These are phyloP conservation scores for Dinomys branickii DNA, from an alignment of 2,113 vertebrate genomes.

Conservation along the genomic window DNA sequence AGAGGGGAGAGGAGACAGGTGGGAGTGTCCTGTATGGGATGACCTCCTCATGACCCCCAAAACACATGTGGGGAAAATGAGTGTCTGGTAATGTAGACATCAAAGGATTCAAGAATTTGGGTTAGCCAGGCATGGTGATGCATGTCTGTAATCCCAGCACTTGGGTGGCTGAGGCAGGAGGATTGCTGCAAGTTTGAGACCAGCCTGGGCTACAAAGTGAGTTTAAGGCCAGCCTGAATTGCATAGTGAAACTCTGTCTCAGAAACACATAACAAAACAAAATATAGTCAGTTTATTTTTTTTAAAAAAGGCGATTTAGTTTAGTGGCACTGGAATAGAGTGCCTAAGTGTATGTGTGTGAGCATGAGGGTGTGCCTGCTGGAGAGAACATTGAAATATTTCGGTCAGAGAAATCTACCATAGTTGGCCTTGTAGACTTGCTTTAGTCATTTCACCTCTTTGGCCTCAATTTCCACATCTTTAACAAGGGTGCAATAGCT, in stretches of 20 bases:
- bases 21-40: not conserved
- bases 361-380: not conserved
- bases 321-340: slow-evolving; percentile 10
- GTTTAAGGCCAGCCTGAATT: no score
- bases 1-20: not conserved
- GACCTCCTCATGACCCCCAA: not conserved
- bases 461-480: not conserved
- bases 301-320: not conserved
- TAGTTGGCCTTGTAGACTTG: not conserved
- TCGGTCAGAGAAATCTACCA: slow-evolving; percentile 8
- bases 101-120: slow-evolving; percentile 30
- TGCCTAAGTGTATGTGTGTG: not conserved
- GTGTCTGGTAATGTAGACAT: not conserved
- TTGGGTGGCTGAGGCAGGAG: no score
- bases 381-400: not conserved
- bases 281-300: no score
- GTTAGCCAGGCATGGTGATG: not conserved
- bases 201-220: no score
- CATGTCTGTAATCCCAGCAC: no score
- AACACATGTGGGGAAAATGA: not conserved
- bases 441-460: not conserved
- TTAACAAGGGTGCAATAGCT: not conserved
- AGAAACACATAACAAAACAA: no score
- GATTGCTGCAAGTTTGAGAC: no score
- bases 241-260: no score